Percentiles rank a stretch among this genome's conserved stretches.
These are phyloP conservation scores for Pygathrix nemaeus DNA, from an alignment of 2,113 vertebrate genomes.

Conservation along the genomic window DNA sequence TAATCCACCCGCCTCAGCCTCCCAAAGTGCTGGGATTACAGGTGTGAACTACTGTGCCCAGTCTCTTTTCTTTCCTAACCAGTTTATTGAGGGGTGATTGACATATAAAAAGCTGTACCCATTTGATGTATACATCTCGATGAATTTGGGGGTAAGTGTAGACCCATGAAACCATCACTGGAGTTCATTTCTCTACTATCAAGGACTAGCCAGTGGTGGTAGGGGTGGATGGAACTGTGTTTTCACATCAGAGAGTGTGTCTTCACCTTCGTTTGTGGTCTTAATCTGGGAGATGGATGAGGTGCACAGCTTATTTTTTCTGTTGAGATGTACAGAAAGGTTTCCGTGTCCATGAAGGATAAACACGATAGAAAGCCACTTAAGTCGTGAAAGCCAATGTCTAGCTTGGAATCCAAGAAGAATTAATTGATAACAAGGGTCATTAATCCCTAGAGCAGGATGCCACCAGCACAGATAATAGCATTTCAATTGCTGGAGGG, in stretches of 20 bases:
- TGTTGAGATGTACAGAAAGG: background rate
- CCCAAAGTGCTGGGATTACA: no score
- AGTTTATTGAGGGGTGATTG: background rate
- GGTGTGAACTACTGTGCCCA: no score
- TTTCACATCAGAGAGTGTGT: background rate
- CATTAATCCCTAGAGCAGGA: conserved; percentile 60
- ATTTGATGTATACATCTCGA: no score
- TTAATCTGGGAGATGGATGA: conserved; percentile 31
- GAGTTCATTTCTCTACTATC: background rate
- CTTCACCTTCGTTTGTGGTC: background rate
- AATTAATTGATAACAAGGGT: conserved; percentile 70
- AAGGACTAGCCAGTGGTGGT: no score
- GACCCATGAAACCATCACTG: background rate
- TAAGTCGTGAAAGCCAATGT: background rate
- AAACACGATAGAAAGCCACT: background rate
- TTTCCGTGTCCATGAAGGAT: background rate
- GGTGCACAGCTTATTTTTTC: background rate
- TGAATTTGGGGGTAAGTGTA: no score
- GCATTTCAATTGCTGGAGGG: conserved; percentile 65
- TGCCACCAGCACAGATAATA: conserved; percentile 61
- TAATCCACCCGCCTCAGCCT: no score
- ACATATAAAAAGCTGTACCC: background rate
- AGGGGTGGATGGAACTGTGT: background rate
- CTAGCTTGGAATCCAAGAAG: conserved; percentile 53
- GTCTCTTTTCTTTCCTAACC: background rate